Evolutionary conservation across 2,113 vertebrate species (phyloP), one percentile per base, ranked within the genome.

Genomic region (Eudyptes chrysolophus): DNA sequence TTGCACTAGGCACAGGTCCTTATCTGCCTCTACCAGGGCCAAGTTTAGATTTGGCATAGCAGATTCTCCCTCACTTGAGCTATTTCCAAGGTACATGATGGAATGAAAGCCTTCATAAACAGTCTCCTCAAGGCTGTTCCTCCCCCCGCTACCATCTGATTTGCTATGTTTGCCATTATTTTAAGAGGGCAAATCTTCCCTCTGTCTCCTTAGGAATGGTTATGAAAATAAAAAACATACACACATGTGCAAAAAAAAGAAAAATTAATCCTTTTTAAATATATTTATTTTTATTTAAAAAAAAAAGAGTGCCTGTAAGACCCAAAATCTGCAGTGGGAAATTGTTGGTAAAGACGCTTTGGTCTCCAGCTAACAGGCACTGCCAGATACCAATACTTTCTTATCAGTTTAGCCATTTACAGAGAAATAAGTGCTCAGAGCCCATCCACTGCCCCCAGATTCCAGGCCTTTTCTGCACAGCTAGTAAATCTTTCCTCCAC

Each of bases 11-110:
- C 96, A 94, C 75, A 80, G 95, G 94, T 97, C 90, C 95, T 97
- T 97, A 97, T 97, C 92, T 97, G 94, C 96, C 75, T 94, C 88
- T 94, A 80, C 95, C 95, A 95, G 96, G 94, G 96, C 97, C 97
- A 97, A 97, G 95, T 96, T 96, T 95, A 96, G 94, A 95, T 94
- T 95, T 97, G 96, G 97, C 97, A 97, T 70, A 95, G 96, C 87
- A 95, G 96, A 94, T 92, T 97, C 92, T 97, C 82, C 90, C 95
- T 97, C 87, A 70, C 92, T 95, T 97, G 97, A 97, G 94, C 92
- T 95, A 97, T 94, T 84, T 97, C 96, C 96, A 97, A 97, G 95
- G 90, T 95, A 96, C 95, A 97, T 85, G 97, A 95, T 88, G 95
- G 96, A 97, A 97, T 94, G 90, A 97, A 95, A 97, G 81, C 92